Conservation (phyloP, 1,140 invertebrate species). For the Ostrea denselamellosa region DNA sequence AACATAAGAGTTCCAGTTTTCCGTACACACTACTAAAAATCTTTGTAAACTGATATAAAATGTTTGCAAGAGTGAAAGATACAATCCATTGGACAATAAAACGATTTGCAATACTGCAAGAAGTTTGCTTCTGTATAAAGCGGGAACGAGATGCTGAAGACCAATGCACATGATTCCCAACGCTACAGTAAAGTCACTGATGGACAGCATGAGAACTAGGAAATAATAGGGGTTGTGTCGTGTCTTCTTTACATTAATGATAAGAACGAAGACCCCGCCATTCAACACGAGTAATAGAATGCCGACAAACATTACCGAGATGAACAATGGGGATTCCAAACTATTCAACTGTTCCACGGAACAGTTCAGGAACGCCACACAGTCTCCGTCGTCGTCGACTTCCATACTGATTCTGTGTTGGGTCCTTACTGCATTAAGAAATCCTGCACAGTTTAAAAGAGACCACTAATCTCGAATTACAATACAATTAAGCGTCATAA, state of each 20-base stretch:
- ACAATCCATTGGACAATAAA: neutral
- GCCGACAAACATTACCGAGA: neutral
- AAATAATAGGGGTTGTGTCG: neutral
- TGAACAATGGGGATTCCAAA: neutral
- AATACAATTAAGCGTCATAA: no score
- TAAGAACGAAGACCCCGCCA: neutral
- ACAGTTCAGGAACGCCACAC: neutral
- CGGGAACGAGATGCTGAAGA: neutral
- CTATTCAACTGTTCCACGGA: neutral
- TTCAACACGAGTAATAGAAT: neutral
- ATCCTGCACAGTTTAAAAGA: no score
- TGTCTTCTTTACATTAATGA: neutral
- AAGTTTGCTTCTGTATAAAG: neutral
- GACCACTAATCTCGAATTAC: no score
- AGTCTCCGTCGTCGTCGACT: no score
- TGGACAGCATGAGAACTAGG: neutral
- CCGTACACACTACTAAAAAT: neutral
- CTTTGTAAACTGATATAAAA: conserved; percentile 14
- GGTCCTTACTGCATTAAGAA: no score
- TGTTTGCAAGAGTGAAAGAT: neutral
- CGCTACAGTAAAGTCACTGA: neutral
- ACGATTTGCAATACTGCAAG: neutral
- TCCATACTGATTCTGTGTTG: no score
- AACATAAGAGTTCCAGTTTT: neutral
- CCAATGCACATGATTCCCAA: neutral